Evolutionary conservation across 64 coral and sea anemone species (phyloP), one percentile per base, ranked within the genome.

Genomic region (Montipora capricornis): DNA sequence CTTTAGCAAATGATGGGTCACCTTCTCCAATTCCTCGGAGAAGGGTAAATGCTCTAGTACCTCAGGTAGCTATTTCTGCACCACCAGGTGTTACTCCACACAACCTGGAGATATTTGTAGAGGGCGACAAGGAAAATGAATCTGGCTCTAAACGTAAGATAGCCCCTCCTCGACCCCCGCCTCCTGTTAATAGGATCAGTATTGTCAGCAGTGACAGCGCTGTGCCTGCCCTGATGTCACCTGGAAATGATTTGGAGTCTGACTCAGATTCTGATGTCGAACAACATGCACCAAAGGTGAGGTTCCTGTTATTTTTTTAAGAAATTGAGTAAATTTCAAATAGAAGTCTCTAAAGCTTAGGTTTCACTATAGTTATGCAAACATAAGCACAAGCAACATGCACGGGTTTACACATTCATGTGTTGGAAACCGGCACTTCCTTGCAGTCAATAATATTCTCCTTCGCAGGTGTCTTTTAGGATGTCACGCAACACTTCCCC

Each of bases 121-220:
- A 26, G 20, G 93, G 47, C n/a, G 52, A 75, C 45, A 22, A 71
- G 51, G 47, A 70, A 13, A 88, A 90, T 45, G 73, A 83, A 0
- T 9, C 19, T 15, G 49, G 53, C 14, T 12, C 79, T 24, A 95
- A 89, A 59, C 93, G 88, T 16, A 86, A 20, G 58, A 61, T 69
- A 1, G 70, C 88, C 15, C 93, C 93, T 16, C 93, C 93, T 4
- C 73, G 93, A 11, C 93, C 93, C 19, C 93, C 93, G 3, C 88
- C 80, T 19, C 93, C 93, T 59, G 15, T 66, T 19, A 80, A 68
- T 2, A 85, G 89, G 44, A 85, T 48, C 49, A 37, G 82, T 12
- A 57, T 88, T 14, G 60, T 68, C 61, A 86, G 61, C 24, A 46
- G 47, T 59, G 73, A 95, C 4, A 61, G 24, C 15, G 66, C 20